Evolutionary conservation across 2,888 invertebrate species (phyloP).

Genomic region (Athalia circularis): DNA sequence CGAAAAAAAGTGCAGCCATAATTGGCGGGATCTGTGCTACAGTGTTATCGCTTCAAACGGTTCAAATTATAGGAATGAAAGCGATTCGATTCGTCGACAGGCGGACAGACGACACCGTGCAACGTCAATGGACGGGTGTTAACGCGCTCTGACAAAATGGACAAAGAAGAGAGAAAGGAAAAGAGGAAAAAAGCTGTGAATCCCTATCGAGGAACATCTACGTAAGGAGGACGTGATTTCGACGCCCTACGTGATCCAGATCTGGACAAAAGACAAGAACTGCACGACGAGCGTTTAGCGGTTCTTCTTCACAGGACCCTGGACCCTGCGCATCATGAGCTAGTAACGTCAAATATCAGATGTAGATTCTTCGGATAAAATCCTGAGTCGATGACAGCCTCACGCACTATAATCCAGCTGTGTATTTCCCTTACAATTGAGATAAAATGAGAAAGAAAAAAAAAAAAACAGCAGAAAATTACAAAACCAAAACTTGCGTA

Average conservation of each 20-base stretch:
- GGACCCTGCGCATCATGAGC: conserved; percentile 8
- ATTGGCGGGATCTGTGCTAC: neutral
- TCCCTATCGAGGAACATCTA: conserved; percentile 35
- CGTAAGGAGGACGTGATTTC: conserved; percentile 35
- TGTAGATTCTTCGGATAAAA: conserved; percentile 38
- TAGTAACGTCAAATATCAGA: neutral
- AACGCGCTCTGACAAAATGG: conserved; percentile 17
- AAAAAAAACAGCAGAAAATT: neutral
- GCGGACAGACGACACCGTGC: conserved; percentile 21
- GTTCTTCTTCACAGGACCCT: conserved; percentile 6
- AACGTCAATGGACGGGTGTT: conserved; percentile 28
- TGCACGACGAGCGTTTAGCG: conserved; percentile 21
- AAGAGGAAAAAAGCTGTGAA: neutral
- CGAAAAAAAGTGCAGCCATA: neutral
- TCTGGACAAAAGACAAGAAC: conserved; percentile 38
- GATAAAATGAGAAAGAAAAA: neutral
- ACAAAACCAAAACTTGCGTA: neutral
- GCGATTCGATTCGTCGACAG: conserved; percentile 22
- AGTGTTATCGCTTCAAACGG: neutral
- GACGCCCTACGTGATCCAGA: conserved; percentile 42
- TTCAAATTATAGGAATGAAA: conserved; percentile 37
- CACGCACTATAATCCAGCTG: neutral
- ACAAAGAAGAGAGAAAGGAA: conserved; percentile 17
- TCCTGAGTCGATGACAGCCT: conserved; percentile 31
- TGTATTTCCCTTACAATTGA: neutral